phyloP scores from a whole-genome alignment of 2,797 vertebrate species.

The Dromococcyx pavoninus region DNA sequence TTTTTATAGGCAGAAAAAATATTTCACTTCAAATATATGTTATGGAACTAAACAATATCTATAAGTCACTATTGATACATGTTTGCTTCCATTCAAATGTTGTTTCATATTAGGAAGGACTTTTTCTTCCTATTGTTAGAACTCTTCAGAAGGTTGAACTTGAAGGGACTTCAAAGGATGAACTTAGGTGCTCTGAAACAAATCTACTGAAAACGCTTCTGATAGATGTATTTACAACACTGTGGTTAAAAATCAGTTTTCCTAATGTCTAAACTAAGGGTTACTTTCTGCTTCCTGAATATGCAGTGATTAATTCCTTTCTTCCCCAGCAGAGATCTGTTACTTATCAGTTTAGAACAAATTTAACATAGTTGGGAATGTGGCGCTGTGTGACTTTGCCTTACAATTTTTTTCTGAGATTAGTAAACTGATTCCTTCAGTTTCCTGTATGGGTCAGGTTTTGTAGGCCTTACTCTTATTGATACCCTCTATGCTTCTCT shows the following conservation, averaged over 20 bases:
- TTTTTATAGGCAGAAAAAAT: neutral
- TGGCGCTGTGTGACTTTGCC: neutral
- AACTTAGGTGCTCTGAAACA: neutral
- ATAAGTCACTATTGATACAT: neutral
- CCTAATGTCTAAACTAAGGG: neutral
- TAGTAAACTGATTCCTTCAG: neutral
- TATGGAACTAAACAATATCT: neutral
- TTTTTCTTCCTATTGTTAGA: neutral
- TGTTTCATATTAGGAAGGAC: neutral
- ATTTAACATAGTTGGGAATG: neutral
- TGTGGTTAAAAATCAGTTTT: neutral
- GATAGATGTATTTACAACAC: neutral
- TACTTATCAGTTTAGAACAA: neutral
- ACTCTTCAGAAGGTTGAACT: neutral
- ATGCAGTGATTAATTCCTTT: neutral
- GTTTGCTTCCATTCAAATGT: neutral
- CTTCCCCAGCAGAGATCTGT: neutral
- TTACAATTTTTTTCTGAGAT: neutral
- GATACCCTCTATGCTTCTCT: neutral
- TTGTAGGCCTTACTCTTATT: neutral
- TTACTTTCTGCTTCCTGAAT: neutral
- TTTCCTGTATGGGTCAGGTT: neutral
- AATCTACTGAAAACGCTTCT: neutral
- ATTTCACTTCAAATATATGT: neutral
- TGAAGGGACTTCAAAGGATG: neutral